Evolutionary conservation across 2,888 invertebrate species (phyloP), one percentile per base, ranked within the genome.

Genomic region (Xylophagus ater): DNA sequence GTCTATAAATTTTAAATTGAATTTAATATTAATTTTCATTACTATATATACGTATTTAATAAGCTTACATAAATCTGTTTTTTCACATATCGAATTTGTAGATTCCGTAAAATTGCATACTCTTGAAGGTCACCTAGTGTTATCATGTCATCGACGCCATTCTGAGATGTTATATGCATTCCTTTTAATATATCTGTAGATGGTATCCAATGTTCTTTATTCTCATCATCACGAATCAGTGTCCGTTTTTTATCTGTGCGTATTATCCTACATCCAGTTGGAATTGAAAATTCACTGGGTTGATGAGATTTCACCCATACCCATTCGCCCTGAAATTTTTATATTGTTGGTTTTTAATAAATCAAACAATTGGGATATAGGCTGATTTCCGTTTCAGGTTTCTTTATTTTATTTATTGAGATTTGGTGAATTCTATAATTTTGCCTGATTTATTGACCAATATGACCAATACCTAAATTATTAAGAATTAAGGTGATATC

Each of bases 81-180:
- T 52, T 84, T 78, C 53, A 75, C 78, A 65, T 94, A 96, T 51
- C 96, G 74, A 53, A 87, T 78, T 54, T 88, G 82, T 40, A 96
- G 71, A 67, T 96, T 96, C 40, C 89, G 72, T 25, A 96, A 70
- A 47, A 96, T 93, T 3, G 93, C 88, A 54, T 88, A 86, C 58
- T 96, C 96, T 60, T 94, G 90, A 30, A 96, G 71, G 62, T 96
- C 96, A 2, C 90, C 92, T 25, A 96, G 69, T 21, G 83, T 83
- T 51, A 94, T 94, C 93, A 96, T 93, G 60, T 96, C 94, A 57
- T 93, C 92, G 10, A 93, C 89, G 19, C 86, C 85, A 41, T 72
- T 68, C 33, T 81, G 70, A 1, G 88, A 88, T 12, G 88, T 80
- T 4, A 76, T 66, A 56, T 88, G 87, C 71, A 89, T 78, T 4